These are phyloP conservation scores for Lasioglossum marginatum DNA, from an alignment of 2,888 invertebrate genomes.

Conservation along the genomic window DNA sequence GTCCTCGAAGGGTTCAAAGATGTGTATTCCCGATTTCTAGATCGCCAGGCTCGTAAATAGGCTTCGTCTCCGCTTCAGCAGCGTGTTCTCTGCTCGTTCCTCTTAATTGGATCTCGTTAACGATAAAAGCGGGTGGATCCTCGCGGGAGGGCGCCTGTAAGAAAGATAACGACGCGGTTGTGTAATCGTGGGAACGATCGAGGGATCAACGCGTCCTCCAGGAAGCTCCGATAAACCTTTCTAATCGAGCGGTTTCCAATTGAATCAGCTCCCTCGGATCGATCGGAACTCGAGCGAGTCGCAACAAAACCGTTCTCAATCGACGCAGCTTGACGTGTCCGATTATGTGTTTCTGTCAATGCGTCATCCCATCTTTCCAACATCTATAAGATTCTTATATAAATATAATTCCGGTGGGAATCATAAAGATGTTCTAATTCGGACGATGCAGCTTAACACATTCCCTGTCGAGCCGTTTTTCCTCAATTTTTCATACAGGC, in stretches of 20 bases:
- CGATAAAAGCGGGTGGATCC: conserved; percentile 4
- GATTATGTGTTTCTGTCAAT: not conserved
- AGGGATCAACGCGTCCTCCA: not conserved
- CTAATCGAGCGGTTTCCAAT: conserved; percentile 12
- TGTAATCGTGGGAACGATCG: conserved; percentile 8
- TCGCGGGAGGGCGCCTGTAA: not conserved
- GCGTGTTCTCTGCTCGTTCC: conserved; percentile 4
- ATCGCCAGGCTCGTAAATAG: not conserved
- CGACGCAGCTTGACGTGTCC: not conserved
- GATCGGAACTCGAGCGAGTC: not conserved
- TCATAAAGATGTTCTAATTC: too few species aligned
- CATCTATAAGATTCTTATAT: too few species aligned
- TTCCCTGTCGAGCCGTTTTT: too few species aligned
- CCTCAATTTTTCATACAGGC: too few species aligned
- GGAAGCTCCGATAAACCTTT: conserved; percentile 11
- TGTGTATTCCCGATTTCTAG: not conserved
- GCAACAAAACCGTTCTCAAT: not conserved
- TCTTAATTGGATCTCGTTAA: conserved; percentile 30
- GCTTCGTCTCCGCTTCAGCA: not conserved
- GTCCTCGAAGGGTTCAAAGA: not conserved
- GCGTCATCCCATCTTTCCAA: not conserved
- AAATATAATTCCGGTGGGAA: too few species aligned
- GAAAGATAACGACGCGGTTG: not conserved
- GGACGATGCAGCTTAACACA: too few species aligned
- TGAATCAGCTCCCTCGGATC: not conserved